Evolutionary conservation across 37 sponge, comb jelly and placozoan genomes (phyloP).

Genomic region (Agelas oroides): DNA sequence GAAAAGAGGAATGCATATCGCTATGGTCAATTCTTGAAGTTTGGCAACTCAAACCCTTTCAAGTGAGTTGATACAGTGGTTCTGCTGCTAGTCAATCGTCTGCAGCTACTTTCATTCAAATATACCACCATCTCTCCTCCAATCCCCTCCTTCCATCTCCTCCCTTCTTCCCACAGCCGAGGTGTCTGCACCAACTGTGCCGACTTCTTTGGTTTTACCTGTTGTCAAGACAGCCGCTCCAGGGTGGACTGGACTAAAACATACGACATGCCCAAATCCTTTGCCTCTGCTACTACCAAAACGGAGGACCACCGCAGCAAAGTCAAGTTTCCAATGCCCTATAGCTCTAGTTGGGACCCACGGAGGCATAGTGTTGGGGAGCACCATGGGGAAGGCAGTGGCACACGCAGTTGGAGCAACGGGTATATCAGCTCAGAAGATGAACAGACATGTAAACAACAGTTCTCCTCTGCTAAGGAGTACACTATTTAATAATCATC

Average conservation of each 20-base stretch:
- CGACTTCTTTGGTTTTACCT: slow-evolving; percentile 78
- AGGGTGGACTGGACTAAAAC: slow-evolving; percentile 79
- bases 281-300: neutral
- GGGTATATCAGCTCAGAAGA: slow-evolving; percentile 37
- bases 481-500: slow-evolving; percentile 26
- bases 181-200: slow-evolving; percentile 68
- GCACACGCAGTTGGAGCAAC: neutral
- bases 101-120: too few species aligned
- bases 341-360: slow-evolving; percentile 53
- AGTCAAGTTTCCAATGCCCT: slow-evolving; percentile 55
- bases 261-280: slow-evolving; percentile 58
- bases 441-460: neutral
- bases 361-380: neutral
- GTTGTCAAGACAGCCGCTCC: slow-evolving; percentile 31
- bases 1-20: slow-evolving; percentile 74
- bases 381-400: neutral
- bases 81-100: too few species aligned
- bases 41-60: slow-evolving; percentile 69
- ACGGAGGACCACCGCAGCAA: neutral
- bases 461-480: slow-evolving; percentile 10
- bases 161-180: slow-evolving; percentile 39
- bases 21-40: slow-evolving; percentile 67
- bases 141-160: neutral
- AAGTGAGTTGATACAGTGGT: slow-evolving; percentile 75
- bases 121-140: neutral